Conservation (phyloP, 2,113 vertebrate genomes). For the Microcebus ravelobensis region DNA sequence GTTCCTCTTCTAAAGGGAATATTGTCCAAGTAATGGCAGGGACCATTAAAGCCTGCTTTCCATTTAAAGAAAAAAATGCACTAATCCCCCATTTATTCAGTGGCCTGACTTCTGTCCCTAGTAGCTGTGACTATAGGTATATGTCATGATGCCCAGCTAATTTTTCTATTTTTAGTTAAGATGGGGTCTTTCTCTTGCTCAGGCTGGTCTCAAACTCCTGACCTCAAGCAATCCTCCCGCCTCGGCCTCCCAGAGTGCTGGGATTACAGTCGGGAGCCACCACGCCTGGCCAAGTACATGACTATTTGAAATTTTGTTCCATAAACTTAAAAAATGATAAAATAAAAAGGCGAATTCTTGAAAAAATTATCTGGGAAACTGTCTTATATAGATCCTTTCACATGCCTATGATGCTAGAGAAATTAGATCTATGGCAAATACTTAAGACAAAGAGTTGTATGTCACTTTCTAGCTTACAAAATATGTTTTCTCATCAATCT, state of each 20-base stretch:
- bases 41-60: not conserved
- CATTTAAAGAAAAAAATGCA: slow-evolving; percentile 38
- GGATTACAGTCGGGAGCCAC: no score
- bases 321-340: not conserved
- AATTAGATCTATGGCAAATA: not conserved
- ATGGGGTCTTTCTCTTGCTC: no score
- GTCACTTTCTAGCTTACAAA: not conserved
- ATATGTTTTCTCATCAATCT: not conserved
- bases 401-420: not conserved
- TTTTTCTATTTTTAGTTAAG: no score
- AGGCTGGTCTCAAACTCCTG: no score
- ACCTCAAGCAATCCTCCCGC: no score
- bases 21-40: not conserved
- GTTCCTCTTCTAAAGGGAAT: not conserved
- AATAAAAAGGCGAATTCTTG: not conserved
- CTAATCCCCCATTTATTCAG: not conserved
- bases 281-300: not conserved
- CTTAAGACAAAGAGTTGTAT: not conserved
- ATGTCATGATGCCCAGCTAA: no score
- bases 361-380: not conserved
- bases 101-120: not conserved
- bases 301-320: not conserved
- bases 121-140: no score
- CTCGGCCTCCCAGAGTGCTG: no score
- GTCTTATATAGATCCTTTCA: not conserved